A percentile compares a stretch with the other conserved stretches of the same genome.
Evolutionary conservation across 2,113 vertebrate genomes (phyloP).

Genomic region (Triplophysa tibetana): DNA sequence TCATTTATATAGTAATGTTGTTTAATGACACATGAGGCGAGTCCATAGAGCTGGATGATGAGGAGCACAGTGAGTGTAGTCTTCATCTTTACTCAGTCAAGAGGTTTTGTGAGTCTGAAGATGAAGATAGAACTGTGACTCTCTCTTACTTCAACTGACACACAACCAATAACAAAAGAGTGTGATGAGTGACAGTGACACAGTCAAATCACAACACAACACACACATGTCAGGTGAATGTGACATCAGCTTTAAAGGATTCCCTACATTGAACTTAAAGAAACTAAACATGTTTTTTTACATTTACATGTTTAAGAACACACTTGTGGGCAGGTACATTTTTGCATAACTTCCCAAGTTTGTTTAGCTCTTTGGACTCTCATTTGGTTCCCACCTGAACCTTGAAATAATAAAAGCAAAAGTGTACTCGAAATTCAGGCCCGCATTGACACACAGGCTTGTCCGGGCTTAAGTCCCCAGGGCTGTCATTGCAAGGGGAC

Average conservation of each 20-base stretch:
- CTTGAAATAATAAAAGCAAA: too few relatives aligned
- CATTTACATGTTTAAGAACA: neutral
- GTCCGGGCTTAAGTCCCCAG: too few relatives aligned
- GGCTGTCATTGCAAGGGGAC: too few relatives aligned
- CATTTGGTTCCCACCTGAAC: too few relatives aligned
- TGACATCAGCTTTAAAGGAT: neutral
- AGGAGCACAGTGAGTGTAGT: neutral
- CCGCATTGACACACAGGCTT: too few relatives aligned
- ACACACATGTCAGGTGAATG: neutral
- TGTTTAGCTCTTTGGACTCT: too few relatives aligned
- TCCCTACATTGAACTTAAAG: neutral
- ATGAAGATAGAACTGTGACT: neutral
- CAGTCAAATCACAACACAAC: neutral
- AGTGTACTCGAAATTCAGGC: too few relatives aligned
- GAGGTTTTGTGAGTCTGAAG: neutral
- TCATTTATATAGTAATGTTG: constrained; percentile 9
- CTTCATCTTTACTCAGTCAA: constrained; percentile 20
- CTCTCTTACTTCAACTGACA: constrained; percentile 10
- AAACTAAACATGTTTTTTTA: neutral
- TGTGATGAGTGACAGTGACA: neutral
- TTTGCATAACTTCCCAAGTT: neutral
- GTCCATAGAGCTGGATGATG: neutral
- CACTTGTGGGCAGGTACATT: neutral
- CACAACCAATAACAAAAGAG: neutral
- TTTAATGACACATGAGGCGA: neutral